These are phyloP conservation scores for Eupeodes latifasciatus DNA, from an alignment of 2,888 invertebrate species.

Conservation along the genomic window DNA sequence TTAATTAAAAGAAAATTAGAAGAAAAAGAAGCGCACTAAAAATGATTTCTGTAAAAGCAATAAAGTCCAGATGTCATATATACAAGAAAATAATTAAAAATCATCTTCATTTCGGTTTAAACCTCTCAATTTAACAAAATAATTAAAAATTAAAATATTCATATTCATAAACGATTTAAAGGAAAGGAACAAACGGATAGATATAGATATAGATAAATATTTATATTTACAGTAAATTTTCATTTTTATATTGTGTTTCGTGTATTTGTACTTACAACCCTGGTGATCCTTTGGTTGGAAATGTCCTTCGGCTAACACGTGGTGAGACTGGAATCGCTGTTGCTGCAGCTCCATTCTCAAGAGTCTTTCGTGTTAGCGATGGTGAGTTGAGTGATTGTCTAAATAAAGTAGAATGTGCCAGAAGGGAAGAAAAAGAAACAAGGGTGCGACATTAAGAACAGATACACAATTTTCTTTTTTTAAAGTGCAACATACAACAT, in stretches of 20 bases:
- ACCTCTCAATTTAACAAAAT: constrained; percentile 72
- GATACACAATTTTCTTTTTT: constrained; percentile 23
- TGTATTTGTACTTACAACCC: constrained; percentile 79
- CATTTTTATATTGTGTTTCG: background rate
- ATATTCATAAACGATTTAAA: background rate
- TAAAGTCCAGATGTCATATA: constrained; percentile 56
- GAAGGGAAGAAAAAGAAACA: background rate
- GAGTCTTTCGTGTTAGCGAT: constrained; percentile 78
- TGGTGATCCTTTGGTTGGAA: constrained; percentile 80
- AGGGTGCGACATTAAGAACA: constrained; percentile 41
- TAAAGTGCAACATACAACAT: constrained; percentile 34
- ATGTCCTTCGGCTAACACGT: constrained; percentile 78
- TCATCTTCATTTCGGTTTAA: constrained; percentile 58
- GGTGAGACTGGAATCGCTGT: constrained; percentile 79
- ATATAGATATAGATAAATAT: constrained; percentile 7
- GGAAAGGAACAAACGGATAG: background rate
- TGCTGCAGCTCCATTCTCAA: constrained; percentile 56
- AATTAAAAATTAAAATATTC: constrained; percentile 1
- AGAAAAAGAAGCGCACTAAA: constrained; percentile 37
- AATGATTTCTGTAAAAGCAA: constrained; percentile 31
- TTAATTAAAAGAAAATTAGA: constrained; percentile 13
- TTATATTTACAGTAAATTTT: constrained; percentile 15
- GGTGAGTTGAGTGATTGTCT: constrained; percentile 79
- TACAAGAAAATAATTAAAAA: constrained; percentile 46
- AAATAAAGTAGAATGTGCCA: constrained; percentile 20